These are phyloP conservation scores for Sinocyclocheilus maitianheensis DNA, from an alignment of 2,113 vertebrate genomes.

Conservation along the genomic window DNA sequence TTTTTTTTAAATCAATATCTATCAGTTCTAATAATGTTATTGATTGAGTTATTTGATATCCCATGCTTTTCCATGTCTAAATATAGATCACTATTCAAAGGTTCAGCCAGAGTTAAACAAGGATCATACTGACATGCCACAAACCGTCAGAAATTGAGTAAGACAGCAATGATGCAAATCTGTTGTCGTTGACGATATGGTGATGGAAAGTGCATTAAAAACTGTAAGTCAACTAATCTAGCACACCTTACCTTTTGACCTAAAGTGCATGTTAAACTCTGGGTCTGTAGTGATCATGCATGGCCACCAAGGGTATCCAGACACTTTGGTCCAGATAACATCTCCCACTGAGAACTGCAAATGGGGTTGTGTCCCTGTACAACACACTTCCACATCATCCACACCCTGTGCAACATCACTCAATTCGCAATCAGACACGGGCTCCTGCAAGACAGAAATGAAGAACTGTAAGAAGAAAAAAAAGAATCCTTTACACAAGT, in stretches of 20 bases:
- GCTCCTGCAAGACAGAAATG: constrained; percentile 42
- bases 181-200: background rate
- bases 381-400: background rate
- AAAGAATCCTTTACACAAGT: background rate
- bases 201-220: background rate
- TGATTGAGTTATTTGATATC: background rate
- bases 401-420: background rate
- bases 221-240: background rate
- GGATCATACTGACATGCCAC: background rate
- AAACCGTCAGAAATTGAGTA: background rate
- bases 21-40: background rate
- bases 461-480: background rate
- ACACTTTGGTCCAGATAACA: constrained; percentile 95
- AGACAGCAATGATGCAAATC: background rate
- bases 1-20: background rate
- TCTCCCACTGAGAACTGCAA: constrained; percentile 82
- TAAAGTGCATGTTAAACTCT: constrained; percentile 82
- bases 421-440: constrained; percentile 20
- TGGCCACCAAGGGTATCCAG: constrained; percentile 97
- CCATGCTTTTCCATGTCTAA: background rate
- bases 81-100: background rate
- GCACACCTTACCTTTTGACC: constrained; percentile 82
- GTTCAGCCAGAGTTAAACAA: background rate
- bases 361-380: background rate
- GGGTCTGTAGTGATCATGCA: constrained; percentile 96